phyloP scores from a whole-genome alignment of 2,888 invertebrate species.

The Bruchidius siliquastri region DNA sequence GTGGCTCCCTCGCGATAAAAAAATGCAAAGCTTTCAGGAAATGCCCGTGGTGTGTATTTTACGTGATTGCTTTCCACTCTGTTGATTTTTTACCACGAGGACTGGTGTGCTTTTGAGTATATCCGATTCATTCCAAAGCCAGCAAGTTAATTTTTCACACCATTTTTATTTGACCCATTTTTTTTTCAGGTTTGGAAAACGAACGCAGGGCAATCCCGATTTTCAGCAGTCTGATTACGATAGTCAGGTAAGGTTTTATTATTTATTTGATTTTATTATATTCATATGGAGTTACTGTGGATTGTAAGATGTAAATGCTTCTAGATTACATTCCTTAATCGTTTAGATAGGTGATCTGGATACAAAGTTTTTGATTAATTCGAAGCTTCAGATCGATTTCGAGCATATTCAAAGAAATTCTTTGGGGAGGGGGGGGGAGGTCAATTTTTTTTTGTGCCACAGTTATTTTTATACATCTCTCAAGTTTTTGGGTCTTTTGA shows the following conservation, averaged over 20 bases:
- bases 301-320: too few relatives aligned
- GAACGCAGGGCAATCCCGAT: conserved; percentile 32
- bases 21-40: not conserved
- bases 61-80: not conserved
- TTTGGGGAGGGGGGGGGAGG: too few relatives aligned
- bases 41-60: not conserved
- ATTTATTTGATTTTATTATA: not conserved
- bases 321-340: too few relatives aligned
- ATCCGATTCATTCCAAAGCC: not conserved
- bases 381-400: too few relatives aligned
- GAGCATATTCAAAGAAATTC: too few relatives aligned
- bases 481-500: too few relatives aligned
- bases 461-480: too few relatives aligned
- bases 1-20: not conserved
- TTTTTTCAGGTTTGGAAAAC: conserved; percentile 43
- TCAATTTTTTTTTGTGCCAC: too few relatives aligned
- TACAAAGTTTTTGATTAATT: too few relatives aligned
- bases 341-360: too few relatives aligned
- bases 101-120: not conserved
- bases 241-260: conserved; percentile 33
- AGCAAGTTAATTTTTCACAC: not conserved
- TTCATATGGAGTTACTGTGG: too few relatives aligned
- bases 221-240: conserved; percentile 36
- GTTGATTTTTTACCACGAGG: not conserved
- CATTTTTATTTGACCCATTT: not conserved